phyloP scores from a whole-genome alignment of 2,888 invertebrate genomes.

The Eupsilia transversa region DNA sequence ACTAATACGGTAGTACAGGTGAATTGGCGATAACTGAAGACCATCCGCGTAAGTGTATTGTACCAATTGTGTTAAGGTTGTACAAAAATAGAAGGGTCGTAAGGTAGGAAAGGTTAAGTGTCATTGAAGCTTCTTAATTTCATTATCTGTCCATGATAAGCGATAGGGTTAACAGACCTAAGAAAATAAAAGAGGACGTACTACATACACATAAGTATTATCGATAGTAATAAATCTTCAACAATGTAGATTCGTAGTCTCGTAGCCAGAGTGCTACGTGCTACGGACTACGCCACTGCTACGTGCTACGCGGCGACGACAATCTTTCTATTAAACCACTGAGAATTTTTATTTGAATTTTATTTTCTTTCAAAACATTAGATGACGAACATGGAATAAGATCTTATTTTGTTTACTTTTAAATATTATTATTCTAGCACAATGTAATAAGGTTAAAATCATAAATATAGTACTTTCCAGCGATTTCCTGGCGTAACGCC shows the following conservation, averaged over 20 bases:
- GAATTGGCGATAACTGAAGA: slow-evolving; percentile 19
- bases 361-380: slow-evolving; percentile 13
- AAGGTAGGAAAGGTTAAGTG: not conserved
- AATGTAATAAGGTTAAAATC: slow-evolving; percentile 23
- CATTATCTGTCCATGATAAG: not conserved
- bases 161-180: no score
- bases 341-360: slow-evolving; percentile 31
- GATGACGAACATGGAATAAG: not conserved
- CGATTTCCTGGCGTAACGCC: slow-evolving; percentile 27
- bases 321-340: slow-evolving; percentile 31
- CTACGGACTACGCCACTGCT: slow-evolving; percentile 43
- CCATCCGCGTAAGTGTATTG: slow-evolving; percentile 16
- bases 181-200: not conserved
- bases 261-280: slow-evolving; percentile 39
- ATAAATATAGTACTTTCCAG: slow-evolving; percentile 22
- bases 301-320: slow-evolving; percentile 48
- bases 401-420: not conserved
- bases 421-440: not conserved
- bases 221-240: slow-evolving; percentile 20
- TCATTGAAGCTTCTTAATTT: not conserved
- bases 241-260: slow-evolving; percentile 22
- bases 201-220: not conserved
- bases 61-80: slow-evolving; percentile 15
- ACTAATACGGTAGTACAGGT: slow-evolving; percentile 27
- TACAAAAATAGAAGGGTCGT: slow-evolving; percentile 8